Base-by-base conservation (phyloP, 2,113 vertebrate species). In the Epinephelus moara region DNA sequence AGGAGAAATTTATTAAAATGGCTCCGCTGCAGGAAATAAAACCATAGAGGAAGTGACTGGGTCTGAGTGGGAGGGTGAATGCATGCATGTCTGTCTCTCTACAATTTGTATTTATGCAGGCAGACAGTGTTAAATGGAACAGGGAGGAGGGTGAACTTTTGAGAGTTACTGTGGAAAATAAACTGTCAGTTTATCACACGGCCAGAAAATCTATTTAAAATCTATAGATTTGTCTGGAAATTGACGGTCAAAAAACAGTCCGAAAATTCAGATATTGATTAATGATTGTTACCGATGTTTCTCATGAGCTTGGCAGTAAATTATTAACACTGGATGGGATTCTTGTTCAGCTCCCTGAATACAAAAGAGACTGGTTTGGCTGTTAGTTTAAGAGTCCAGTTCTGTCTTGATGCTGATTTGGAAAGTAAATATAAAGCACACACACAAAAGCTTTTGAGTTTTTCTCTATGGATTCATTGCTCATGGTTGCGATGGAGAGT, bases 401-500 rank as follows among this genome's bases (percentile, higher is more conserved):
- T 63, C 49, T 42, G 55, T 72, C 79, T 74, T 75, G 17, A 70
- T 70, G 45, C 56, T 67, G 68, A 83, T 88, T 88, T 90, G 47
- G 66, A 71, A 78, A 81, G 63, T 19, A 59, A 71, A 91, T 90
- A 78, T 74, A 67, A 60, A 74, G 21, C 52, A 61, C 49, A 61
- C 45, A 66, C 47, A 75, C 63, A 76, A 63, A 80, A 27, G 68
- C 49, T 71, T 63, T 73, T 69, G 27, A 47, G 59, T 81, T 77
- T 64, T 67, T 56, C 88, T 84, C 93, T 18, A 4, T 56, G 88
- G 82, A 90, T 89, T 88, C 71, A 85, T 92, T 86, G 75, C 91
- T 94, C 89, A 92, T 52, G 78, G 73, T 78, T 80, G 52, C 45
- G 81, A 89, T 62, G 87, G 89, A 93, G 85, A 87, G 85, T 89